Evolutionary conservation across 2,113 vertebrate species (phyloP).

Genomic region (Mungos mungo): DNA sequence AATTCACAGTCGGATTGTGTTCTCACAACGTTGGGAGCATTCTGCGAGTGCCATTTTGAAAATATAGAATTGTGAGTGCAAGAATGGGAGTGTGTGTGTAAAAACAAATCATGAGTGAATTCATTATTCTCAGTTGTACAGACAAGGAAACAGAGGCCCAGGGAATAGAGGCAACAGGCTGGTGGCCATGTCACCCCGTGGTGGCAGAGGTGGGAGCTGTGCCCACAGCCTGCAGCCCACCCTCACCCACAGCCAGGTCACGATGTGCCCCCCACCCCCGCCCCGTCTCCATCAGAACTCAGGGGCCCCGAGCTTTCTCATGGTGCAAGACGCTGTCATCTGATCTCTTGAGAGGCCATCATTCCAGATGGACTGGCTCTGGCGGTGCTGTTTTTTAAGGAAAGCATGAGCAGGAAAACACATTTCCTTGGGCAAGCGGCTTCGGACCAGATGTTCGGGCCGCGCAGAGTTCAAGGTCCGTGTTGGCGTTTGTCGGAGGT

Average conservation of each 20-base stretch:
- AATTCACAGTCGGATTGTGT: neutral
- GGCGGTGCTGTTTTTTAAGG: neutral
- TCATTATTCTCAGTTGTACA: neutral
- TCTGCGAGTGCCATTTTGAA: neutral
- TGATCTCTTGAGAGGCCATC: neutral
- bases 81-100: neutral
- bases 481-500: neutral
- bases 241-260: accelerated
- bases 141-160: neutral
- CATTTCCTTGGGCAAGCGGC: neutral
- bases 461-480: accelerated
- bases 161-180: neutral
- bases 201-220: neutral
- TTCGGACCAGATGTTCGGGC: neutral
- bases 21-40: neutral
- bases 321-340: neutral
- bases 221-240: neutral
- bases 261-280: too few relatives aligned
- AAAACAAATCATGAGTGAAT: accelerated
- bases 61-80: neutral
- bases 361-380: neutral
- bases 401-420: neutral
- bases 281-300: neutral
- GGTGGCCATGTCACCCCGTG: accelerated
- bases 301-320: neutral